phyloP scores from a whole-genome alignment of 30 jellyfish, hydroid and myxozoan genomes.

The Chrysaora quinquecirrha region DNA sequence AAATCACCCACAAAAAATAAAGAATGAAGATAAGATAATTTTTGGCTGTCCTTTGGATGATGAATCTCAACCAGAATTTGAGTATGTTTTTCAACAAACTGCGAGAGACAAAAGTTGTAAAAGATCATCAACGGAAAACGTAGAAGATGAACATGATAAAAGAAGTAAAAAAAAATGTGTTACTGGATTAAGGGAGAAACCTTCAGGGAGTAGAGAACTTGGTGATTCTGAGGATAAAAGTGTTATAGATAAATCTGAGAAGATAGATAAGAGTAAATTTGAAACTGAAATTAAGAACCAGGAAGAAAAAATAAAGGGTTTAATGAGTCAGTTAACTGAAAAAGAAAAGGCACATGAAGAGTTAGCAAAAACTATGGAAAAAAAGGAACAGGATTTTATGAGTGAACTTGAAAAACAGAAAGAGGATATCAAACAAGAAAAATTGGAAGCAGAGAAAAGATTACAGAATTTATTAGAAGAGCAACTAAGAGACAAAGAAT shows the following conservation, averaged over 20 bases:
- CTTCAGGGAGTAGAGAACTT: not conserved
- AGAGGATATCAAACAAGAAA: constrained; percentile 66
- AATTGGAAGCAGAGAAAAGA: constrained; percentile 68
- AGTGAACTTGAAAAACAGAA: constrained; percentile 68
- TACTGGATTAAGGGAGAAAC: not conserved
- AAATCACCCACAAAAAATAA: constrained; percentile 51
- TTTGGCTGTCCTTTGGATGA: constrained; percentile 88
- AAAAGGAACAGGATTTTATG: constrained; percentile 66
- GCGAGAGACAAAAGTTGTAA: constrained; percentile 21
- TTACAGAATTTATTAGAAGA: constrained; percentile 64
- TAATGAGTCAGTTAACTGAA: constrained; percentile 32
- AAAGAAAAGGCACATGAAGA: constrained; percentile 73
- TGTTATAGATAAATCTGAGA: too few species aligned
- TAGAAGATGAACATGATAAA: not conserved
- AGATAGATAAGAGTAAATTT: constrained; percentile 2
- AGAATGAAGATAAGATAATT: constrained; percentile 79
- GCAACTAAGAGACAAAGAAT: constrained; percentile 80
- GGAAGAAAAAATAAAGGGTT: constrained; percentile 60
- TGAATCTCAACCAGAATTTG: constrained; percentile 81
- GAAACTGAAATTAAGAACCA: constrained; percentile 72
- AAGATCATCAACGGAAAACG: constrained; percentile 4
- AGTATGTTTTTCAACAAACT: constrained; percentile 71
- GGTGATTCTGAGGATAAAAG: too few species aligned
- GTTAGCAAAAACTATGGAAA: constrained; percentile 53
- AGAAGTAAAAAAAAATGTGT: constrained; percentile 14